Evolutionary conservation across 2,113 vertebrate genomes (phyloP).

Genomic region (Anser cygnoides): DNA sequence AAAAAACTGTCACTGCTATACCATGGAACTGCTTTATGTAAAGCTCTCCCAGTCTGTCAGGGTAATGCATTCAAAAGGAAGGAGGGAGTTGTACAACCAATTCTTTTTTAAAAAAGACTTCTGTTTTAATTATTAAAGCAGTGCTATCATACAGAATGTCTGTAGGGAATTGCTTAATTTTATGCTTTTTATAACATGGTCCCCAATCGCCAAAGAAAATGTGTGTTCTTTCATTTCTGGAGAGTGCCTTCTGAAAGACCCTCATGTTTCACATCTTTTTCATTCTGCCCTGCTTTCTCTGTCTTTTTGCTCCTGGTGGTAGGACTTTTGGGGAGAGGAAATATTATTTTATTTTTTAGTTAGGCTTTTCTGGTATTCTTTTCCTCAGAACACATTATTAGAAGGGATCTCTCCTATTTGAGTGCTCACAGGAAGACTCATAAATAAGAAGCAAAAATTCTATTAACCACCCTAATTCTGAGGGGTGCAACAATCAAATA

Average conservation of each 20-base stretch:
- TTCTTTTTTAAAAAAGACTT: background rate
- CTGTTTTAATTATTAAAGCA: constrained; percentile 72
- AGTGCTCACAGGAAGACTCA: background rate
- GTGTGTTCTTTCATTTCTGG: constrained; percentile 62
- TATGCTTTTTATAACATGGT: background rate
- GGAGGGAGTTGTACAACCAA: background rate
- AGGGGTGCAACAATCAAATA: background rate
- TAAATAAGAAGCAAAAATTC: background rate
- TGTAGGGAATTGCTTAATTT: constrained; percentile 56
- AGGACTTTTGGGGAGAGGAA: background rate
- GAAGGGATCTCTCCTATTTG: background rate
- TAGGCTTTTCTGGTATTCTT: background rate
- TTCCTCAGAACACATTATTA: constrained; percentile 39
- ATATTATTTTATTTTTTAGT: background rate
- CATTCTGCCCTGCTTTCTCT: constrained; percentile 14
- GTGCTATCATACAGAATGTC: constrained; percentile 19
- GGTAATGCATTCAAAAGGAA: background rate
- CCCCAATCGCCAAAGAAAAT: constrained; percentile 1
- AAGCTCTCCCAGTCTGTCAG: background rate
- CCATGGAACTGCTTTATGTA: background rate
- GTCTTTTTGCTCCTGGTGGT: background rate
- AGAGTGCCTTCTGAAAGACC: constrained; percentile 16
- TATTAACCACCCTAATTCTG: background rate
- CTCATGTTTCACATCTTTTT: constrained; percentile 15
- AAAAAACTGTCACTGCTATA: background rate